Evolutionary conservation across 2,797 vertebrate species (phyloP).

Genomic region (Rachycentron canadum): DNA sequence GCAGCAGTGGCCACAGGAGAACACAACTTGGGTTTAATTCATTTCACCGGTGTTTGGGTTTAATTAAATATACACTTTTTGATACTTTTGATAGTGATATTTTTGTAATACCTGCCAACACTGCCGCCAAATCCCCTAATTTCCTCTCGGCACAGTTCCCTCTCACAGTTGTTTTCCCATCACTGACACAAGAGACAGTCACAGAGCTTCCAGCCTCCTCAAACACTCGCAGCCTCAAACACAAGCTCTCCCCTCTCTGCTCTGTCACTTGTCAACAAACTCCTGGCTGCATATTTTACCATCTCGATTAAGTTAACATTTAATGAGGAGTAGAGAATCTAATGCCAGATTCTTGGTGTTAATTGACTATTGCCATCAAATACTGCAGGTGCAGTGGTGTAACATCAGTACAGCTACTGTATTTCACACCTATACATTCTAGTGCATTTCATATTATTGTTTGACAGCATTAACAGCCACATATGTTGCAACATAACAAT

Average conservation of each 20-base stretch:
- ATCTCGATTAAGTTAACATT: conserved; percentile 12
- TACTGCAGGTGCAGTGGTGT: background rate
- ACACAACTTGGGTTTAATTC: background rate
- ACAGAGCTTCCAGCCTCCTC: conserved; percentile 17
- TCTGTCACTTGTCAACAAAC: conserved; percentile 24
- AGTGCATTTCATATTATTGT: no score
- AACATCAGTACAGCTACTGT: background rate
- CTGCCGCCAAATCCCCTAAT: background rate
- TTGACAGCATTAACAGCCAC: no score
- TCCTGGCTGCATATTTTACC: conserved; percentile 28
- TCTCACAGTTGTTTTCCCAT: background rate
- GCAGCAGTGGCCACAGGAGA: background rate
- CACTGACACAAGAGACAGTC: conserved; percentile 4
- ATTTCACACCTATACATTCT: background rate
- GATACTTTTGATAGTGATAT: background rate
- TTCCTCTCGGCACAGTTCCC: background rate
- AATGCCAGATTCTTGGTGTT: background rate
- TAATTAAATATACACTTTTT: conserved; percentile 23
- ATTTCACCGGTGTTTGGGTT: background rate
- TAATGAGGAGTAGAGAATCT: conserved; percentile 2
- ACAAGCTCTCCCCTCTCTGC: background rate
- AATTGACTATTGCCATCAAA: background rate
- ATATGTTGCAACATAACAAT: no score
- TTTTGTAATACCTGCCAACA: conserved; percentile 14
- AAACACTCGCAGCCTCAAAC: conserved; percentile 1